Evolutionary conservation across 1,140 invertebrate species (phyloP), one percentile per base, ranked within the genome.

Genomic region (Drosophila subpulchrella): DNA sequence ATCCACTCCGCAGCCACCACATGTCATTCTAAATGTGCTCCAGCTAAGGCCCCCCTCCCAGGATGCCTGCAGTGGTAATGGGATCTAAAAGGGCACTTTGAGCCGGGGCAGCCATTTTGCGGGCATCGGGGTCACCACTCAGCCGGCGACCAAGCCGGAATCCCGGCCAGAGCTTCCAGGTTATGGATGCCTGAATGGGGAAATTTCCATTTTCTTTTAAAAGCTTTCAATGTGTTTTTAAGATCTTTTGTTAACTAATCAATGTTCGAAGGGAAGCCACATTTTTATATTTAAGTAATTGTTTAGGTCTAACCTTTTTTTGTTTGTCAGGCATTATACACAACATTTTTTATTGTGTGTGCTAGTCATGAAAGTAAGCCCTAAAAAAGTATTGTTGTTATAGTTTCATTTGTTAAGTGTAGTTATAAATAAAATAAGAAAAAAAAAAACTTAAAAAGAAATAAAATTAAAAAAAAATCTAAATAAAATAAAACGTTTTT

Each of bases 51-150:
- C 48, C 2, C 15, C 60, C 39, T 46, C 1, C 10, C 27, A 6
- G 8, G 39, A 46, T 67, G 58, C 59, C 46, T 27, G 46, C 46
- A 50, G 46, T 44, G 47, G 65, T 72, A 75, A 75, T 75, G 51
- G 70, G 20, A 75, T 74, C 68, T 74, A 75, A 75, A 75, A 63
- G 48, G 72, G 51, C 67, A 72, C 68, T 73, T 65, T 65, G 44
- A 17, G 36, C 15, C 30, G 7, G 13, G 47, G 4, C 20, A 38
- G n/a, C 13, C 59, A 42, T 67, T 63, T 44, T 68, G 65, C 47
- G 38, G 15, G 17, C 60, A 53, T 66, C 46, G 60, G 30, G 60
- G 46, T 67, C 30, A 67, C 65, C 60, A 44, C 65, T 67, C 60
- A 66, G 61, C 61, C 34, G 63, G 65, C 17, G 47, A n/a, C 61